Base-by-base conservation (phyloP, 2,113 vertebrate species). In the Percina caprodes region DNA sequence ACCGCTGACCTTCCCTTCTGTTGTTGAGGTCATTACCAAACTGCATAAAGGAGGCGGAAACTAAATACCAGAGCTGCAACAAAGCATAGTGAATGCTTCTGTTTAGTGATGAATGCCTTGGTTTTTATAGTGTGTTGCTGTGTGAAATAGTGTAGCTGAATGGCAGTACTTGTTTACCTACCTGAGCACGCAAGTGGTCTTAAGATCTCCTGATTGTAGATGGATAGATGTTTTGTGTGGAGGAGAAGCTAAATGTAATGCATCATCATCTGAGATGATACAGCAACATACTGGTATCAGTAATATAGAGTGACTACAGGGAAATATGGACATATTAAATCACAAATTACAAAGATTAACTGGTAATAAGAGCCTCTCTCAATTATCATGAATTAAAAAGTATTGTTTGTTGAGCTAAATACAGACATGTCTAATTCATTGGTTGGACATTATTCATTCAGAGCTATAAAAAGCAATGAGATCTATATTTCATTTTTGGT, bases 1-100 rank as follows among this genome's bases (percentile, higher is more conserved):
- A 89, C 85, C n/a, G 78, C 89, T 90, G 92, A 90, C 86, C 87
- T 88, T 81, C 85, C 88, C 86, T 82, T 87, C 82, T 89, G 85
- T 88, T 80, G 88, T 80, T 82, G 71, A 86, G 84, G 87, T 91
- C 86, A 83, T 90, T 87, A 84, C 73, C 86, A 79, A 88, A 86
- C 78, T 76, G 63, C 69, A 83, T 85, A 84, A 91, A 90, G 75
- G 78, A 69, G 60, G 79, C 26, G n/a, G 83, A 88, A 91, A 90
- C 81, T 76, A 62, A 89, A 92, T 84, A 91, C 86, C 66, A 61
- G 46, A 56, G 70, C 70, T 54, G 74, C 74, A 83, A 87, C 83
- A 87, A 88, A 80, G 85, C 82, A 77, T 80, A 74, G 82, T 82
- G 77, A 71, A 77, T 67, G 83, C 79, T 80, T 88, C 74, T 89